Conservation (phyloP, 1,140 invertebrate species). For the Lordiphosa collinella region DNA sequence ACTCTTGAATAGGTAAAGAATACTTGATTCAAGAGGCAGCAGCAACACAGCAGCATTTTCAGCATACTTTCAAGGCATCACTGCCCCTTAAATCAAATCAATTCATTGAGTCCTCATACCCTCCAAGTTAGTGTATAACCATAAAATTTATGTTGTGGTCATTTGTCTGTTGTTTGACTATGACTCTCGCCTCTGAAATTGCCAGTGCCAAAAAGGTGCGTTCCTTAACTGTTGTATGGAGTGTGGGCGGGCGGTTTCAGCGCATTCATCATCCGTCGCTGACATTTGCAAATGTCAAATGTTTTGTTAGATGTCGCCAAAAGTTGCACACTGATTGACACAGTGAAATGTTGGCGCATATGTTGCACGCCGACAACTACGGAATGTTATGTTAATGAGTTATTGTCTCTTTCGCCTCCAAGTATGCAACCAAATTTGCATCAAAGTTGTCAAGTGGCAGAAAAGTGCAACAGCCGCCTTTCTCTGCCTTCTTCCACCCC, state of each 20-base stretch:
- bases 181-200: conserved; percentile 21
- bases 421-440: conserved; percentile 17
- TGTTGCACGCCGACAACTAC: conserved; percentile 39
- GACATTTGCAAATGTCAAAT: conserved; percentile 67
- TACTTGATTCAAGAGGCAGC: too few relatives aligned
- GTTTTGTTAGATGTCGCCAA: conserved; percentile 57
- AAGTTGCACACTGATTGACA: conserved; percentile 61
- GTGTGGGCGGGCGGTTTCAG: background rate
- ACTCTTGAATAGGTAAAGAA: too few relatives aligned
- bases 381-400: conserved; percentile 71
- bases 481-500: background rate
- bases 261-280: conserved; percentile 51
- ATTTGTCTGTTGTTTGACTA: conserved; percentile 50
- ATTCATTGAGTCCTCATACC: too few relatives aligned
- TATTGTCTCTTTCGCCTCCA: conserved; percentile 30
- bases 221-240: background rate
- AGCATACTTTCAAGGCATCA: too few relatives aligned
- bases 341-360: conserved; percentile 55
- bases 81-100: too few relatives aligned
- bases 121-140: conserved; percentile 5
- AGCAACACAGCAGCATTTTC: too few relatives aligned
- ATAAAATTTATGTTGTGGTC: conserved; percentile 41
- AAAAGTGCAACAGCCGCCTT: conserved; percentile 26
- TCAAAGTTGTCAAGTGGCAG: conserved; percentile 1
- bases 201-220: conserved; percentile 40